Conservation (phyloP, 2,888 invertebrate genomes). For the Taphrorychus bicolor region DNA sequence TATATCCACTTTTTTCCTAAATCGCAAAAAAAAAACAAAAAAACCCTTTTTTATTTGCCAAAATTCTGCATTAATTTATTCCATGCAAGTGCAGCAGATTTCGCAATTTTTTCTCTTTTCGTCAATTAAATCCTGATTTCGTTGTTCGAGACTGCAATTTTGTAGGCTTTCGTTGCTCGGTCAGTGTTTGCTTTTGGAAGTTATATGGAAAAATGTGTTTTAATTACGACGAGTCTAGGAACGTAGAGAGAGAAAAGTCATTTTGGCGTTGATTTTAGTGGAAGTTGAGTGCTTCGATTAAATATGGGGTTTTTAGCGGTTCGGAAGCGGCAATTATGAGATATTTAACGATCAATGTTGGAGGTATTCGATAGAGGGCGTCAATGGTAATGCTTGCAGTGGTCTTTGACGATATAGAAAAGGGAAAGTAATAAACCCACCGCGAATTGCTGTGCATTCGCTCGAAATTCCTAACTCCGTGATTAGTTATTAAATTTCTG, state of each 20-base stretch:
- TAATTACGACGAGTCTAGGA: not conserved
- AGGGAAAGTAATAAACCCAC: too few species aligned
- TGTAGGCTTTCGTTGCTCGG: not conserved
- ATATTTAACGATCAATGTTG: too few species aligned
- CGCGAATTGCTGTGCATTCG: too few species aligned
- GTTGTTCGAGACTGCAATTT: not conserved
- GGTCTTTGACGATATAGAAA: too few species aligned
- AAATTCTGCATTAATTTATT: not conserved
- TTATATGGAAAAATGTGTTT: not conserved
- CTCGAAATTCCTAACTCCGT: too few species aligned
- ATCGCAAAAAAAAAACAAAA: constrained; percentile 16
- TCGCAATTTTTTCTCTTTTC: not conserved
- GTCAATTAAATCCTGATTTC: not conserved
- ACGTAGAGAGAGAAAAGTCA: not conserved
- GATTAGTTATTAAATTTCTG: too few species aligned
- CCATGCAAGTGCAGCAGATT: not conserved
- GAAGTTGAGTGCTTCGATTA: not conserved
- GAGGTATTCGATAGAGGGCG: too few species aligned
- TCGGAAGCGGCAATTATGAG: too few species aligned
- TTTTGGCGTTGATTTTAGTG: not conserved
- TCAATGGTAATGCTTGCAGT: too few species aligned
- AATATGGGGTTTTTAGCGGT: not conserved
- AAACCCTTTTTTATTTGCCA: constrained; percentile 17
- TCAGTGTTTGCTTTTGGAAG: not conserved
- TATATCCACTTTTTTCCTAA: not conserved